These are phyloP conservation scores for Coelopa frigida DNA, from an alignment of 1,140 invertebrate species.

Conservation along the genomic window DNA sequence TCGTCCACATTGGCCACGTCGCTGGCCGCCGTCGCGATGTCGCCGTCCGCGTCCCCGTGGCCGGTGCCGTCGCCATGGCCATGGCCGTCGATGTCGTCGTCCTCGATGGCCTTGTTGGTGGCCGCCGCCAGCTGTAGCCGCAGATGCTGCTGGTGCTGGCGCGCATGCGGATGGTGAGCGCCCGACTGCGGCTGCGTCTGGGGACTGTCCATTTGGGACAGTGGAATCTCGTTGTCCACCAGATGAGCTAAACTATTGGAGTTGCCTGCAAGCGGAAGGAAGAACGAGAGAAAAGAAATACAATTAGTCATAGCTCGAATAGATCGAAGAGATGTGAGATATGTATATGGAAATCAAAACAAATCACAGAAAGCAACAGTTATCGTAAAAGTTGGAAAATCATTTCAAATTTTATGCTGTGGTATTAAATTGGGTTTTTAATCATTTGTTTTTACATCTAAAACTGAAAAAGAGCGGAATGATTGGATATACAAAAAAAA, in stretches of 20 bases:
- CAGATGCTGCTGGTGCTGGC: constrained; percentile 29
- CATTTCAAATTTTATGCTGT: too few species aligned
- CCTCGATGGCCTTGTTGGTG: too few species aligned
- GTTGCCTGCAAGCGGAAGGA: constrained; percentile 47
- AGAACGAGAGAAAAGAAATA: constrained; percentile 14
- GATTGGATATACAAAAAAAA: too few species aligned
- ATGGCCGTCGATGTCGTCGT: constrained; percentile 14
- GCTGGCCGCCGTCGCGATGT: background rate
- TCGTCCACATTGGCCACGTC: constrained; percentile 22
- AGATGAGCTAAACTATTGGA: constrained; percentile 58
- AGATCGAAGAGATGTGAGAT: too few species aligned
- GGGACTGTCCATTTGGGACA: constrained; percentile 48
- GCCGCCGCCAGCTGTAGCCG: constrained; percentile 11
- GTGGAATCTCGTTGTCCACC: constrained; percentile 55
- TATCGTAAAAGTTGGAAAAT: too few species aligned
- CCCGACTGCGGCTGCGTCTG: constrained; percentile 13
- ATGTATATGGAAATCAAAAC: too few species aligned
- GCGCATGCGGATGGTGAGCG: constrained; percentile 30
- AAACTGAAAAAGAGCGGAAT: too few species aligned
- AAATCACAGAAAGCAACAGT: too few species aligned
- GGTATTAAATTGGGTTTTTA: too few species aligned
- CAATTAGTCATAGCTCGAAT: too few species aligned
- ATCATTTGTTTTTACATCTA: too few species aligned
- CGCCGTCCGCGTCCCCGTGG: constrained; percentile 22
- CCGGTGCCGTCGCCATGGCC: constrained; percentile 11